Evolutionary conservation across 2,888 invertebrate species (phyloP).

Genomic region (Trissoscelio sp.): DNA sequence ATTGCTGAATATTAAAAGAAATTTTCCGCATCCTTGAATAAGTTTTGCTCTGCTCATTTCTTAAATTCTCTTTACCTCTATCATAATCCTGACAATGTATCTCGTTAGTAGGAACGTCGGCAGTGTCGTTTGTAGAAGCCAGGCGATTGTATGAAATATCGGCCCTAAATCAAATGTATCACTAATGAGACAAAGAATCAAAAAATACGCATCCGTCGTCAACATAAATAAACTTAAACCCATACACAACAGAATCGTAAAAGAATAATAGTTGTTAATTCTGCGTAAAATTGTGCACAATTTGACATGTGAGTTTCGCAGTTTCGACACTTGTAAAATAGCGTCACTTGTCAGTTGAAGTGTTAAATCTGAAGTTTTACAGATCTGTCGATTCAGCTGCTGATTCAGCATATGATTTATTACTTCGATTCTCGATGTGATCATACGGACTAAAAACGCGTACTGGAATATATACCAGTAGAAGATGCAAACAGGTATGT

Average conservation of each 20-base stretch:
- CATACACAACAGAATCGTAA: constrained; percentile 1
- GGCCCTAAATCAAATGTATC: background rate
- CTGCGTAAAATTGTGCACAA: background rate
- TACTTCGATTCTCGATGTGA: background rate
- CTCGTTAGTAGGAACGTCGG: constrained; percentile 5
- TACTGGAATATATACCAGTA: constrained; percentile 8
- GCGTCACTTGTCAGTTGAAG: background rate
- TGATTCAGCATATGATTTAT: background rate
- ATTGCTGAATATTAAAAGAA: no score
- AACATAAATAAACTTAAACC: constrained; percentile 1
- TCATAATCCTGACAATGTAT: background rate
- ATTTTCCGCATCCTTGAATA: no score
- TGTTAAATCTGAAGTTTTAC: background rate
- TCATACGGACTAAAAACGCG: background rate
- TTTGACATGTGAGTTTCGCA: background rate
- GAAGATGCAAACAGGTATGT: constrained; percentile 12
- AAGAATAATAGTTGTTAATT: background rate
- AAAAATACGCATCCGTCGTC: constrained; percentile 4
- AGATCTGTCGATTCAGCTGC: background rate
- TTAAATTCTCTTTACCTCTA: no score
- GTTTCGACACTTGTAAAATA: background rate
- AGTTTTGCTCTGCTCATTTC: no score
- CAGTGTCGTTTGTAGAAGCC: constrained; percentile 5
- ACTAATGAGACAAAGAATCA: background rate
- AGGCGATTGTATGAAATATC: background rate